Evolutionary conservation across 2,888 invertebrate genomes (phyloP).

Genomic region (Druceiella hillmani): DNA sequence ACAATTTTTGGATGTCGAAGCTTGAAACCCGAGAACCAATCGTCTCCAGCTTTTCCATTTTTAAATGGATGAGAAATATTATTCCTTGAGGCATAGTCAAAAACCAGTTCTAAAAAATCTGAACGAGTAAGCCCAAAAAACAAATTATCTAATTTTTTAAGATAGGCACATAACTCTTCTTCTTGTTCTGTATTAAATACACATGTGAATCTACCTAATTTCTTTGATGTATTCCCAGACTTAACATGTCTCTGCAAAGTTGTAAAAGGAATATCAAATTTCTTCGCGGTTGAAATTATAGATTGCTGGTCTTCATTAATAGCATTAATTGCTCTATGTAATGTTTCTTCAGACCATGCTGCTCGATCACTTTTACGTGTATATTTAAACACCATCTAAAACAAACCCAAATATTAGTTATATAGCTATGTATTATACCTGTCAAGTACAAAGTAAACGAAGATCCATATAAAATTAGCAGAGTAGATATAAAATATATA

Average conservation of each 20-base stretch:
- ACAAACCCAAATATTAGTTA: too few species aligned
- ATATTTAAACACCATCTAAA: constrained; percentile 11
- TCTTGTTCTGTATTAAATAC: constrained; percentile 2
- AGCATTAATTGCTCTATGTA: constrained; percentile 9
- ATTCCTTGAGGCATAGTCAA: constrained; percentile 15
- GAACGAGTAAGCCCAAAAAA: constrained; percentile 5
- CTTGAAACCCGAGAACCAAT: constrained; percentile 21
- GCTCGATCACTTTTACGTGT: constrained; percentile 8
- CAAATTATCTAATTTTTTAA: constrained; percentile 3
- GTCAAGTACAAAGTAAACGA: too few species aligned
- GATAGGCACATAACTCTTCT: background rate
- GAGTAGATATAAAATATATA: too few species aligned
- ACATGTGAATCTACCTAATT: constrained; percentile 7
- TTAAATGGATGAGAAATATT: constrained; percentile 19
- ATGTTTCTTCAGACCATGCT: constrained; percentile 7
- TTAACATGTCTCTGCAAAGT: constrained; percentile 12
- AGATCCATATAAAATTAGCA: too few species aligned
- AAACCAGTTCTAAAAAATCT: constrained; percentile 11
- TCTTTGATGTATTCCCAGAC: too few species aligned
- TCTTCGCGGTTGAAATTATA: too few species aligned
- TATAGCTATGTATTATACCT: too few species aligned
- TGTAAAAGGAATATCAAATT: constrained; percentile 7
- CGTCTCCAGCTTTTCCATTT: constrained; percentile 20
- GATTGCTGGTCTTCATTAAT: too few species aligned
- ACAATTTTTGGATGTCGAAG: constrained; percentile 13